Percentiles rank a stretch among this genome's conserved stretches.
These are phyloP conservation scores for Propithecus perrieri DNA, from an alignment of 2,797 vertebrate species.

Conservation along the genomic window DNA sequence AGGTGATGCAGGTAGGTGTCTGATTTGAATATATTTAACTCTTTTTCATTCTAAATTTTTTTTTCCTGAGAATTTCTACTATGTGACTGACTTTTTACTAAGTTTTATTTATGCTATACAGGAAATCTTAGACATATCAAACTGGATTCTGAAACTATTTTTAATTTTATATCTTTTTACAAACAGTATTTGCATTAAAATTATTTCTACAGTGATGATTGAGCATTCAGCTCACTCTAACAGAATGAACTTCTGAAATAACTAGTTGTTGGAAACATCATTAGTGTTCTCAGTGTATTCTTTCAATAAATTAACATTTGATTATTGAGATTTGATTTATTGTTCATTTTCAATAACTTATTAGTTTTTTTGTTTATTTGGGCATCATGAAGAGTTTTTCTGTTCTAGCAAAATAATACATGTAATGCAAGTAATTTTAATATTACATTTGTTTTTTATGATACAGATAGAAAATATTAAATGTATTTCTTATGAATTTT, in stretches of 20 bases:
- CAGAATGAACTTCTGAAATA: slow-evolving; percentile 26
- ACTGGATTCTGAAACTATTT: background rate
- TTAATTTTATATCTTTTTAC: background rate
- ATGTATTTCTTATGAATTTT: slow-evolving; percentile 27
- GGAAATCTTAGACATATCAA: background rate
- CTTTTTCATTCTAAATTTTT: background rate
- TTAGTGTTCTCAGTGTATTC: background rate
- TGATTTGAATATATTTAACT: background rate
- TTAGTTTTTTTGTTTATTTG: background rate
- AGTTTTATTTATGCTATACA: background rate
- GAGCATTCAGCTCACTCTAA: background rate
- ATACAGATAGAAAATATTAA: background rate
- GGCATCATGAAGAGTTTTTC: background rate
- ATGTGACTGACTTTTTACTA: background rate
- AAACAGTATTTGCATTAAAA: background rate
- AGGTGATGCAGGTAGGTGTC: slow-evolving; percentile 96
- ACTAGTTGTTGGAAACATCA: background rate
- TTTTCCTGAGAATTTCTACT: background rate
- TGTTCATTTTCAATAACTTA: slow-evolving; percentile 33
- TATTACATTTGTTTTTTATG: background rate
- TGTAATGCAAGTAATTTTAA: slow-evolving; percentile 11
- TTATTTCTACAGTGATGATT: slow-evolving; percentile 4
- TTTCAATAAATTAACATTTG: slow-evolving; percentile 35
- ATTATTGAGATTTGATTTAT: background rate
- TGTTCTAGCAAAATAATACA: background rate